These are phyloP conservation scores for human DNA, from an alignment of 2,113 vertebrate species.

Conservation along the genomic window GRCh38 chr2:121995501-121996000, in stretches of 20 bases:
- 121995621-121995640: background rate
- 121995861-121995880: background rate
- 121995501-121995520: background rate
- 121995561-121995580: background rate
- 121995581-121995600: background rate
- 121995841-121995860: background rate
- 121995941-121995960: background rate
- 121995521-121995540: background rate
- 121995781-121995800: background rate
- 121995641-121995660: background rate
- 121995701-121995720: background rate
- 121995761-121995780: background rate
- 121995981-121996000: background rate
- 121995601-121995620: background rate
- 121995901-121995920: background rate
- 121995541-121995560: background rate
- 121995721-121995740: background rate
- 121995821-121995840: background rate
- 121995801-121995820: background rate
- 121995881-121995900: background rate
- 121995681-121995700: background rate
- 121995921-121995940: fast-evolving
- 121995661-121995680: background rate
- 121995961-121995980: background rate
- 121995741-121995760: background rate